A percentile compares a stretch with the other conserved stretches of the same genome.
Evolutionary conservation across 30 jellyfish, hydroid and myxozoan genomes (phyloP).

Genomic region (Cassiopea xamachana): DNA sequence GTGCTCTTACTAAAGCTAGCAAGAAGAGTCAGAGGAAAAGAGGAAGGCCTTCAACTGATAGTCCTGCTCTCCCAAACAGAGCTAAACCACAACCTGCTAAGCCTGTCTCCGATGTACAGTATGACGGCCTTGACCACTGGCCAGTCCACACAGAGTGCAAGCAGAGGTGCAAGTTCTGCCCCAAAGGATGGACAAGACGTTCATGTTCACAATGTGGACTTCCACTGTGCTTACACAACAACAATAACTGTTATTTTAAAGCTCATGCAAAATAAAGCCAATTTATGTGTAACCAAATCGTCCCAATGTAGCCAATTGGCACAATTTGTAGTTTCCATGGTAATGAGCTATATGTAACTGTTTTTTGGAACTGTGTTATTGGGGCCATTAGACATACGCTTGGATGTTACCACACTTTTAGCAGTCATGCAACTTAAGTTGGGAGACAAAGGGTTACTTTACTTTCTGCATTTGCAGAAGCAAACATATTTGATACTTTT

Average conservation of each 20-base stretch:
- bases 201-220: conserved; percentile 2
- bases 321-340: background rate
- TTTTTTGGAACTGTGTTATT: too few species aligned
- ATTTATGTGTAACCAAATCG: conserved; percentile 62
- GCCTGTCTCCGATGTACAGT: conserved; percentile 11
- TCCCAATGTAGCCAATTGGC: conserved; percentile 73
- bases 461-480: conserved; percentile 6
- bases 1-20: conserved; percentile 34
- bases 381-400: too few species aligned
- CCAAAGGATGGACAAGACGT: conserved; percentile 13
- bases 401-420: too few species aligned
- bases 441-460: background rate
- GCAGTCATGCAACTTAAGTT: too few species aligned
- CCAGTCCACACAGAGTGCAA: conserved; percentile 26
- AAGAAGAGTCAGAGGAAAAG: background rate
- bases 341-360: too few species aligned
- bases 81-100: background rate
- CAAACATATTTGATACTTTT: conserved; percentile 24
- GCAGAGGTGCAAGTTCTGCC: conserved; percentile 11
- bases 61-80: background rate
- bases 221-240: background rate
- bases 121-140: conserved; percentile 36
- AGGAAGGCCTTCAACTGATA: conserved; percentile 9
- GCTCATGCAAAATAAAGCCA: conserved; percentile 19
- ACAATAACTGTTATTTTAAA: conserved; percentile 16